A percentile compares a stretch with the other conserved stretches of the same genome.
These are phyloP conservation scores for Illadopsis cleaveri DNA, from an alignment of 2,113 vertebrate genomes.

Conservation along the genomic window DNA sequence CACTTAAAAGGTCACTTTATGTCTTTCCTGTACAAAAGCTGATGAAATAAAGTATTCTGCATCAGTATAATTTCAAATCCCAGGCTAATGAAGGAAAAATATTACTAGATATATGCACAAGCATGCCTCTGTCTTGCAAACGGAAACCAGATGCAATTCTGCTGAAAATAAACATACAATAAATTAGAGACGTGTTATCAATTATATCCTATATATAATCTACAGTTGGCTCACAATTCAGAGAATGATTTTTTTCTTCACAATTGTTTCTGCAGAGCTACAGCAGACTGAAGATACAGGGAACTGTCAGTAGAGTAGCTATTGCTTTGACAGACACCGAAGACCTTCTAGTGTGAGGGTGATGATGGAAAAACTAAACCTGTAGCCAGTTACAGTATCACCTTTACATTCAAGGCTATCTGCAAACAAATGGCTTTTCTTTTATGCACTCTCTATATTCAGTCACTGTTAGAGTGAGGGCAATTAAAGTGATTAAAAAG, in stretches of 20 bases:
- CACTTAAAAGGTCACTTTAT: not conserved
- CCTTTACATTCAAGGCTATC: not conserved
- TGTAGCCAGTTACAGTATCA: not conserved
- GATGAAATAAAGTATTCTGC: not conserved
- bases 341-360: not conserved
- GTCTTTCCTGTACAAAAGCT: not conserved
- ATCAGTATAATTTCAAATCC: not conserved
- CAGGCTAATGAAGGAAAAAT: not conserved
- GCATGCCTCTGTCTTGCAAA: not conserved
- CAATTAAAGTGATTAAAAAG: not conserved
- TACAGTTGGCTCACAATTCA: not conserved
- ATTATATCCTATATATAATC: not conserved
- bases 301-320: not conserved
- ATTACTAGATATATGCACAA: not conserved
- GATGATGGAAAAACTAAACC: constrained; percentile 13
- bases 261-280: not conserved
- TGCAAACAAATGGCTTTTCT: not conserved
- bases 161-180: not conserved
- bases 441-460: not conserved
- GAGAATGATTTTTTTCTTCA: not conserved
- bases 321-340: not conserved
- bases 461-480: not conserved
- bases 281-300: not conserved
- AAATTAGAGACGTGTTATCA: constrained; percentile 6
- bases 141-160: not conserved